Evolutionary conservation across 2,797 vertebrate genomes (phyloP).

Genomic region (Gorsachius magnificus): DNA sequence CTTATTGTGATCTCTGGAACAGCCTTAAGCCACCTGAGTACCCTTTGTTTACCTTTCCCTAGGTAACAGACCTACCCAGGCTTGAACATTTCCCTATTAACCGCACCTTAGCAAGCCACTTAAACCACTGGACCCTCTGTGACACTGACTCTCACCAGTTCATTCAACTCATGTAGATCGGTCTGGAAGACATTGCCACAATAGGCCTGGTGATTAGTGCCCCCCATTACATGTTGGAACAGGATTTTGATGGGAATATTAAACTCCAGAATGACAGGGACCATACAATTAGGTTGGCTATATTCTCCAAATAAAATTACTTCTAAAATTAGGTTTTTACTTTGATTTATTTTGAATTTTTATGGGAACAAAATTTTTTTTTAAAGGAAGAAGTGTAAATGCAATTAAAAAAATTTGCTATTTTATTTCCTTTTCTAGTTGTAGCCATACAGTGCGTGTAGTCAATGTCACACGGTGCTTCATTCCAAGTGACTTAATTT

Average conservation of each 20-base stretch:
- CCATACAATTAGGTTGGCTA: accelerated
- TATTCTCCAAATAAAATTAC: not conserved
- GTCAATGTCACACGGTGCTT: not conserved
- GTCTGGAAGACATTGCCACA: not conserved
- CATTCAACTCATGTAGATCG: not conserved
- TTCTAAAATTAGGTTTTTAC: not conserved
- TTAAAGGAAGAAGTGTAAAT: too few species aligned
- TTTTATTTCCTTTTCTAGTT: not conserved
- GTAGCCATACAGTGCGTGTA: not conserved
- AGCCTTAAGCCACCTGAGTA: not conserved
- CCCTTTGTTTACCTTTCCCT: not conserved
- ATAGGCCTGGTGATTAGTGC: not conserved
- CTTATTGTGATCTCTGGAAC: not conserved
- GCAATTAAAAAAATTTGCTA: not conserved
- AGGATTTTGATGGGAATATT: not conserved
- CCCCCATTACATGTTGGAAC: not conserved
- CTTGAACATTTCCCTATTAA: not conserved
- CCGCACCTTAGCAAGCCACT: not conserved
- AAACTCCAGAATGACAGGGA: not conserved
- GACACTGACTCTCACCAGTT: not conserved
- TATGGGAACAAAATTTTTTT: too few species aligned
- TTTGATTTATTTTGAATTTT: not conserved
- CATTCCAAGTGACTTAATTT: not conserved
- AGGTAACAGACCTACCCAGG: not conserved
- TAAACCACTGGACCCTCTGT: not conserved